Percentiles rank a stretch among this genome's conserved stretches.
phyloP scores from a whole-genome alignment of 1,140 invertebrate species.

The Penaeus japonicus region DNA sequence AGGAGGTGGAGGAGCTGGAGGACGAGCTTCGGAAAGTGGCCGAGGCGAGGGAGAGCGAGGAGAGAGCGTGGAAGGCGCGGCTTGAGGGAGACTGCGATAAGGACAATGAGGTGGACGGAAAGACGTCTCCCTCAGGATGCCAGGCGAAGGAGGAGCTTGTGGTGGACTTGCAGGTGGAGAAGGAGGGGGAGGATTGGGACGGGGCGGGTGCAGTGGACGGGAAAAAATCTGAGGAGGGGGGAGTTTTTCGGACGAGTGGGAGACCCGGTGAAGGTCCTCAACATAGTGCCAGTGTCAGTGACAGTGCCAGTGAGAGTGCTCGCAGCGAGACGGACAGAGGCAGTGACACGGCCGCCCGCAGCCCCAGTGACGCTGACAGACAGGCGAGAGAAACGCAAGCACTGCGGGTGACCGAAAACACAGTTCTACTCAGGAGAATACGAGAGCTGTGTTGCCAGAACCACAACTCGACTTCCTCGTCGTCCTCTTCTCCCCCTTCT shows the following conservation, averaged over 20 bases:
- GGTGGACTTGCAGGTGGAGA: neutral
- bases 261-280: neutral
- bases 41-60: neutral
- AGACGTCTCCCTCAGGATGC: neutral
- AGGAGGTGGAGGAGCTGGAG: constrained; percentile 59
- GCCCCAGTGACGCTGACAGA: neutral
- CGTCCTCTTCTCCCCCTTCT: no score
- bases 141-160: neutral
- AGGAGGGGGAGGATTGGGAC: neutral
- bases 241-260: neutral
- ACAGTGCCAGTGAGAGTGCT: neutral
- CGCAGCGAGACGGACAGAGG: constrained; percentile 2
- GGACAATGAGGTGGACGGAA: neutral
- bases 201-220: neutral
- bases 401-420: no score
- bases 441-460: no score
- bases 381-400: neutral
- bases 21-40: constrained; percentile 32
- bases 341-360: constrained; percentile 7
- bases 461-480: no score
- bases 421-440: no score
- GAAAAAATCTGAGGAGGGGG: neutral
- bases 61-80: constrained; percentile 12
- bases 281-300: neutral
- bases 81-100: neutral